Conservation (phyloP, 1,140 invertebrate genomes). For the Leptopilina boulardi region DNA sequence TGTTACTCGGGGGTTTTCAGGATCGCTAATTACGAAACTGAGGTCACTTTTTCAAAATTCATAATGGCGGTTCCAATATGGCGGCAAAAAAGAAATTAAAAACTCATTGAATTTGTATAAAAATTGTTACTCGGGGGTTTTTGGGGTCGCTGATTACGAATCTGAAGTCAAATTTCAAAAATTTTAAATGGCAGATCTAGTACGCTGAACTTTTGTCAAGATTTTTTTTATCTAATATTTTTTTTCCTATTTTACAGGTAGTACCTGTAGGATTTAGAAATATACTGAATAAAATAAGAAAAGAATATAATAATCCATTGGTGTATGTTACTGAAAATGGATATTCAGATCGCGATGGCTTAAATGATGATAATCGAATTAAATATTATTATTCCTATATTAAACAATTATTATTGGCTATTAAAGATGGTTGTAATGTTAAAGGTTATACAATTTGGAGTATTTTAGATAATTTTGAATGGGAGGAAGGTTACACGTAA, state of each 20-base stretch:
- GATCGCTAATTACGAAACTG: too few species aligned
- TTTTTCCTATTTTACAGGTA: too few species aligned
- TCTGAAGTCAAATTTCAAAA: too few species aligned
- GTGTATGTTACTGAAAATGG: conserved; percentile 86
- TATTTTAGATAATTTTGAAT: conserved; percentile 88
- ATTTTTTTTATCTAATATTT: too few species aligned
- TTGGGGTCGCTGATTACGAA: too few species aligned
- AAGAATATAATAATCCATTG: conserved; percentile 78
- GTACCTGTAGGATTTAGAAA: conserved; percentile 77
- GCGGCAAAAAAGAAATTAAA: too few species aligned
- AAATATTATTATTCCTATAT: conserved; percentile 74
- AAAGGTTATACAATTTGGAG: conserved; percentile 83
- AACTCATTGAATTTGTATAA: too few species aligned
- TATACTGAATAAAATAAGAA: conserved; percentile 80
- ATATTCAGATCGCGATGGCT: conserved; percentile 36
- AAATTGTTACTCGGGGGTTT: too few species aligned
- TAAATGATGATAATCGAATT: conserved; percentile 71
- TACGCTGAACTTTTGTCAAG: not conserved
- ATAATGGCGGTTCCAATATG: too few species aligned
- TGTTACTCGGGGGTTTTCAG: too few species aligned
- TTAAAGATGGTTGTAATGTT: conserved; percentile 77
- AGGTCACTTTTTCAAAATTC: too few species aligned
- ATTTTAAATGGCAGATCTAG: too few species aligned
- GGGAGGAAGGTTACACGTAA: conserved; percentile 81
- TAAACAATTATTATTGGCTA: conserved; percentile 65